A percentile compares a stretch with the other conserved stretches of the same genome.
Evolutionary conservation across 2,797 vertebrate species (phyloP).

Genomic region (Sarcoramphus papa): DNA sequence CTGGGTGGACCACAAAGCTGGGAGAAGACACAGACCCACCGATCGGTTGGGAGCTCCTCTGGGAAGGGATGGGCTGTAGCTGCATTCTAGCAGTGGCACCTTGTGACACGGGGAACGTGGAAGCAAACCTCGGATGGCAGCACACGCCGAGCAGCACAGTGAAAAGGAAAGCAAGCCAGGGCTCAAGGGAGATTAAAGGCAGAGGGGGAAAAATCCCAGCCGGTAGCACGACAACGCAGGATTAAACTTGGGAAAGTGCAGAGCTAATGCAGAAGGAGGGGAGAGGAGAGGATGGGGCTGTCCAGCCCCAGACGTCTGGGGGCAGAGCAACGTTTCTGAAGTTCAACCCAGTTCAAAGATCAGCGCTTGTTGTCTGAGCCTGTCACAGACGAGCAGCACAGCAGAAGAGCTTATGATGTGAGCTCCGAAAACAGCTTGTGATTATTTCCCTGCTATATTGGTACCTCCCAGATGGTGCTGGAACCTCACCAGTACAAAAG

Average conservation of each 20-base stretch:
- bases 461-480: background rate
- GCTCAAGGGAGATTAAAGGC: background rate
- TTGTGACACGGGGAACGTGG: fast-evolving
- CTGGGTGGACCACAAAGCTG: background rate
- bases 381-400: background rate
- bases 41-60: background rate
- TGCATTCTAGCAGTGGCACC: background rate
- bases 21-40: background rate
- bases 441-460: background rate
- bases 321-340: background rate
- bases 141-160: fast-evolving
- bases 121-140: background rate
- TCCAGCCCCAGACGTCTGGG: background rate
- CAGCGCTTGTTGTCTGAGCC: background rate
- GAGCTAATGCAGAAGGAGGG: background rate
- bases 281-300: background rate
- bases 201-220: background rate
- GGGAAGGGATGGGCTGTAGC: background rate
- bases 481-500: background rate
- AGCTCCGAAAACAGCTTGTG: background rate
- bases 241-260: background rate
- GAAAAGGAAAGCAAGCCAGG: background rate
- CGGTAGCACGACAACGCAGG: background rate
- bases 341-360: background rate
- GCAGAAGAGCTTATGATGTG: background rate